phyloP scores from a whole-genome alignment of 2,888 invertebrate genomes.

The Zhengitettix transpicula region DNA sequence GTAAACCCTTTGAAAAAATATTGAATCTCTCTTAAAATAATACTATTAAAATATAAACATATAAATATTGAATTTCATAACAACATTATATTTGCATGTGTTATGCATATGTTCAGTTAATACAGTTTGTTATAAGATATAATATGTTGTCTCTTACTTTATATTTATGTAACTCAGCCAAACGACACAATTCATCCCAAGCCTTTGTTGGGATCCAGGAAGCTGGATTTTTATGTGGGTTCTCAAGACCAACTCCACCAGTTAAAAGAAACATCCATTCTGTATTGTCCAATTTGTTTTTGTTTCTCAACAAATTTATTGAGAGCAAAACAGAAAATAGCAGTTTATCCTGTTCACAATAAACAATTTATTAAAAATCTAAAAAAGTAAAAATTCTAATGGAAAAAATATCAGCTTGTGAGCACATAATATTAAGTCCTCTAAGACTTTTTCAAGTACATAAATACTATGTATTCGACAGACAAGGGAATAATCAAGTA shows the following conservation, averaged over 20 bases:
- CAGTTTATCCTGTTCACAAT: slow-evolving; percentile 55
- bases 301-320: slow-evolving; percentile 48
- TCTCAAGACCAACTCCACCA: slow-evolving; percentile 66
- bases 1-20: no score
- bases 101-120: no score
- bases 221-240: slow-evolving; percentile 48
- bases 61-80: no score
- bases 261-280: slow-evolving; percentile 81
- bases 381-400: not conserved
- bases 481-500: no score
- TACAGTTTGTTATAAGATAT: no score
- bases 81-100: no score
- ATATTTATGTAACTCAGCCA: slow-evolving; percentile 35
- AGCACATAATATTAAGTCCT: no score
- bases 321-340: slow-evolving; percentile 66
- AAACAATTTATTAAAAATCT: not conserved
- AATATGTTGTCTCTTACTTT: slow-evolving; percentile 12
- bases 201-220: slow-evolving; percentile 53
- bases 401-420: not conserved
- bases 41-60: no score
- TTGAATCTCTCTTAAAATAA: no score
- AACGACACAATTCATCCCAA: slow-evolving; percentile 64
- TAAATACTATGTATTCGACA: no score
- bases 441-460: no score
- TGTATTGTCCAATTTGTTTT: slow-evolving; percentile 36